Base-by-base conservation (phyloP, 2,113 vertebrate species). In the Marcusenius ussheri region DNA sequence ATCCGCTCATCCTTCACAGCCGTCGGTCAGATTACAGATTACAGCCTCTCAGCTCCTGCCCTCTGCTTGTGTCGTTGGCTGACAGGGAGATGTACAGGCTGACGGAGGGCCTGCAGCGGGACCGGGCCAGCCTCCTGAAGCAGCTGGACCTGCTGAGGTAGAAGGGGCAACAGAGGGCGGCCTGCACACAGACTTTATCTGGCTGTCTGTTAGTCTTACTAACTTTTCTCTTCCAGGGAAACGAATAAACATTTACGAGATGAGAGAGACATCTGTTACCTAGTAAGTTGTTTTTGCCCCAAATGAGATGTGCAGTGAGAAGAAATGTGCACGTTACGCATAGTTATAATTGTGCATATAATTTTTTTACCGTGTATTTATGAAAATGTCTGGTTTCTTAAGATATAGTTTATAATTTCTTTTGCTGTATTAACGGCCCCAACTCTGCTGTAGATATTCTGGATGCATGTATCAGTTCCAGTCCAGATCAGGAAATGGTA, bases 201-300 rank as follows among this genome's bases (percentile, higher is more conserved):
- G 45, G n/a, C 84, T 31, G 7, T 49, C 27, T 3, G 2, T 51
- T 87, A 9, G 27, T 51, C 77, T 31, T 7, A 83, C 42, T 83
- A 0, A 5, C 24, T 10, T 90, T 1, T 90, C 74, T 86, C 91
- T 92, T 2, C 49, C 92, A 99, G 98, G 95, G 98, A 99, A 95
- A 98, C 97, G 94, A 99, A 99, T 94, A 99, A 98, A 90, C 95
- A 97, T 90, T 95, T 99, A 87, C 96, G 94, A 92, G 98, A 98
- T 86, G 97, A 99, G 92, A 93, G 92, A 66, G 97, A 99, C 92
- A 94, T 97, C 51, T 92, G 92, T 93, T 95, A 96, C 46, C 91
- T 94, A 31, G 96, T 96, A 91, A 95, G 95, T 89, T 17, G 24
- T 47, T 39, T 10, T 87, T 85, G 17, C 24, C 5, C 27, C 47